Conservation (phyloP, 2,888 invertebrate genomes). For the Cheilosia grossa region DNA sequence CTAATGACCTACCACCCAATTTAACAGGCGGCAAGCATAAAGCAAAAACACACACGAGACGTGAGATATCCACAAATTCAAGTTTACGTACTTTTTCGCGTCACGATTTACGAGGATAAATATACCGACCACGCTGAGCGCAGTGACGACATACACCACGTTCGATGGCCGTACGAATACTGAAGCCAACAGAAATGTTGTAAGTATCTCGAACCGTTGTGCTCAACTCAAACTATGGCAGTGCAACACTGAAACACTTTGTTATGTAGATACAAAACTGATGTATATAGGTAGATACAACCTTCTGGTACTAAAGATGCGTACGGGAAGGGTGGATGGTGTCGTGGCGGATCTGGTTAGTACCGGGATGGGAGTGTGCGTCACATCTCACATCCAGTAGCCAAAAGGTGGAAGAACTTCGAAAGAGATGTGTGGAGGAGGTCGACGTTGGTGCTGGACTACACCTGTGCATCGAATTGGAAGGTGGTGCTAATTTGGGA, state of each 20-base stretch:
- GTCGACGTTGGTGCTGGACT: conserved; percentile 19
- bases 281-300: conserved; percentile 7
- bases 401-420: neutral
- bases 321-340: conserved; percentile 8
- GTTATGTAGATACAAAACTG: conserved; percentile 20
- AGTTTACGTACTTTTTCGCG: conserved; percentile 29
- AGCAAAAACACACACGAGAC: conserved; percentile 35
- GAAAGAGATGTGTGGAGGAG: conserved; percentile 38
- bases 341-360: neutral
- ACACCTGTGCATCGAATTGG: conserved; percentile 2
- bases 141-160: conserved; percentile 39
- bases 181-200: conserved; percentile 44
- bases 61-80: neutral
- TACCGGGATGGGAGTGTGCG: conserved; percentile 20
- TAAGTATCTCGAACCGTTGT: conserved; percentile 6
- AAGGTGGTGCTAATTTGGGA: neutral
- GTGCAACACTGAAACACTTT: conserved; percentile 25
- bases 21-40: conserved; percentile 29
- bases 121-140: neutral
- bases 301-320: neutral
- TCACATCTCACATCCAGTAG: conserved; percentile 45
- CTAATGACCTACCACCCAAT: conserved; percentile 68
- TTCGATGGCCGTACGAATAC: conserved; percentile 65
- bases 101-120: conserved; percentile 9
- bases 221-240: conserved; percentile 23